Percentiles rank a stretch among this genome's conserved stretches.
Evolutionary conservation across 2,888 invertebrate genomes (phyloP).

Genomic region (Ormyrus thymus): DNA sequence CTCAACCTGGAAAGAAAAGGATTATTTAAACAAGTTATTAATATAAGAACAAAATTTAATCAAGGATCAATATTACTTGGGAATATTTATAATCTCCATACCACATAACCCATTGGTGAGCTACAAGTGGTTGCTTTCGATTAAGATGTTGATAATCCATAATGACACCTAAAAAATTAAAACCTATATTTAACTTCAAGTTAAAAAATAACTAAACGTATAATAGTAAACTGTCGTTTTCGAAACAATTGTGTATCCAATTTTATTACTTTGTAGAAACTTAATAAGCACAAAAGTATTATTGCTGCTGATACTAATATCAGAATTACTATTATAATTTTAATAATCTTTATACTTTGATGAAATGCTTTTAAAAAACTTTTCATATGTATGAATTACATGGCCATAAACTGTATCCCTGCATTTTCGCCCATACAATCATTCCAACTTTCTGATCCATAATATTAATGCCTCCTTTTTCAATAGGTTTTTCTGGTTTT

Average conservation of each 20-base stretch:
- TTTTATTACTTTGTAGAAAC: no score
- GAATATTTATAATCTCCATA: conserved; percentile 70
- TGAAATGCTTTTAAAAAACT: neutral
- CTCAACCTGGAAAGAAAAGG: conserved; percentile 58
- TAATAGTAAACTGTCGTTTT: no score
- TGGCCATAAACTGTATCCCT: conserved; percentile 70
- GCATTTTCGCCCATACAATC: conserved; percentile 69
- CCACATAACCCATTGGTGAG: conserved; percentile 72
- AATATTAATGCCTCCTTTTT: conserved; percentile 62
- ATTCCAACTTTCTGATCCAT: conserved; percentile 67
- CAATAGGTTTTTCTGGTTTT: conserved; percentile 47
- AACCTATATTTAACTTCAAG: neutral
- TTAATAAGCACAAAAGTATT: no score
- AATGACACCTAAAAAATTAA: conserved; percentile 64
- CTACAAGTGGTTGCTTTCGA: conserved; percentile 66
- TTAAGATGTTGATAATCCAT: conserved; percentile 69
- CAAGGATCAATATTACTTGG: conserved; percentile 61
- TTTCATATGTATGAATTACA: conserved; percentile 58
- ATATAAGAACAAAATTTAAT: conserved; percentile 2
- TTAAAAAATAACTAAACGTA: no score
- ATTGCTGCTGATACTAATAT: no score
- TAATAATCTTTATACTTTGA: neutral
- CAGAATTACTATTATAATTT: neutral
- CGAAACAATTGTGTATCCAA: no score
- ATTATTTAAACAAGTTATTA: neutral